Base-by-base conservation (phyloP, 2,113 vertebrate genomes). In the Synodontis membranacea region DNA sequence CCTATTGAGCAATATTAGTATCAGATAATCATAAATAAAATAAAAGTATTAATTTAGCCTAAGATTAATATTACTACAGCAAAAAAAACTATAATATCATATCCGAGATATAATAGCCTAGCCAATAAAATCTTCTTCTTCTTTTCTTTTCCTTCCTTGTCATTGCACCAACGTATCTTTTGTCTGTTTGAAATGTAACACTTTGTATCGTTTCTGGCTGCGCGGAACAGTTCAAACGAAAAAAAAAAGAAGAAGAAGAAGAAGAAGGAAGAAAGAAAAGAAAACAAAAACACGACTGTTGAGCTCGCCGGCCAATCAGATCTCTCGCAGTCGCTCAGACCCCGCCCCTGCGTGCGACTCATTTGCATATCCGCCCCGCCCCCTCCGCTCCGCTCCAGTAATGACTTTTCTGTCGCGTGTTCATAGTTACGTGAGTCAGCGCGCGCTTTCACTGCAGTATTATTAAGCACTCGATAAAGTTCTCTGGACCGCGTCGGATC, bases 281-380 rank as follows among this genome's bases (percentile, higher is more conserved):
- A 56, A 56, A 56, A 56, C 31, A 80, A 54, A 56, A 54, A 79
- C 76, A 21, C 37, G 2, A 31, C 34, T 12, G 78, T 80, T 56
- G 75, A 37, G 2, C 52, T 5, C 25, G 28, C n/a, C 72, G 28
- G 15, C 88, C 88, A 87, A 89, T 87, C 84, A 60, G 37, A 74
- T 54, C 50, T 25, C 50, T 15, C 7, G 2, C 31, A 0, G 25
- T 50, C 31, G 28, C 1, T 4, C 37, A 72, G 10, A 37, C 70
- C 31, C 68, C 68, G 68, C 80, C 44, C 56, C 1, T 0, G 1
- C 12, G 14, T 10, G n/a, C 82, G 10, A 0, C 50, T 42, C 21
- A 70, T 68, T 79, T 70, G 34, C 44, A 75, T 82, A 34, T 2
- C 44, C 66, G 12, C 60, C 62, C 42, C 19, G 0, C 46, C 17